Evolutionary conservation across 2,113 vertebrate species (phyloP), one percentile per base, ranked within the genome.

Genomic region (Bos indicus): DNA sequence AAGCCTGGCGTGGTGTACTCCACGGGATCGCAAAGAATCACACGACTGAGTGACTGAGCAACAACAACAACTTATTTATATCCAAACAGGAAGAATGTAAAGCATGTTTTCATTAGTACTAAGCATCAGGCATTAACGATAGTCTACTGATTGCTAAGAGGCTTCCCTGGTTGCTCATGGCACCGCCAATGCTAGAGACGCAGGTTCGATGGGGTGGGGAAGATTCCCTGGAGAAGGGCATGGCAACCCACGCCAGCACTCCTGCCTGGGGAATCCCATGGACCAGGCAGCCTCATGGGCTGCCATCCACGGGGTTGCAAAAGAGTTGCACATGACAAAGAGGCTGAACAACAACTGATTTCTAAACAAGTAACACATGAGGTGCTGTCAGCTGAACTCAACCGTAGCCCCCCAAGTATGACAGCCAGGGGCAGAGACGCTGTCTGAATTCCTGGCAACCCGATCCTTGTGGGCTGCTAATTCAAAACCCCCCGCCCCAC

Each of bases 371-470:
- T 11, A 36, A 12, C 67, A 33, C 13, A 62, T 30, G 60, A 16
- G 13, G 60, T 28, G 12, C 4, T 5, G 5, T 12, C n/a, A 23
- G 9, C 67, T 7, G 51, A 57, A 56, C 5, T 56, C 59, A 56
- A 11, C 36, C 21, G 0, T 1, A 7, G 57, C 74, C 48, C 26
- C 0, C 17, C 0, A 0, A 15, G 23, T 1, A 7, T 2, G 16
- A 51, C 7, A 33, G 1, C 67, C 7, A 36, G 40, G 4, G 19
- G 56, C 25, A 40, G 33, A 78, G 26, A 74, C 8, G 2, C 13
- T 2, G n/a, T 16, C 33, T 25, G n/a, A 19, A 67, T 21, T n/a
- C n/a, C 85, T n/a, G 48, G 48, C 8, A 28, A 67, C 17, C 0
- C 0, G 16, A 64, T 12, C 21, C 3, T 40, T 23, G 40, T 12